phyloP scores from a whole-genome alignment of 2,888 invertebrate genomes.

The Oscheius onirici region DNA sequence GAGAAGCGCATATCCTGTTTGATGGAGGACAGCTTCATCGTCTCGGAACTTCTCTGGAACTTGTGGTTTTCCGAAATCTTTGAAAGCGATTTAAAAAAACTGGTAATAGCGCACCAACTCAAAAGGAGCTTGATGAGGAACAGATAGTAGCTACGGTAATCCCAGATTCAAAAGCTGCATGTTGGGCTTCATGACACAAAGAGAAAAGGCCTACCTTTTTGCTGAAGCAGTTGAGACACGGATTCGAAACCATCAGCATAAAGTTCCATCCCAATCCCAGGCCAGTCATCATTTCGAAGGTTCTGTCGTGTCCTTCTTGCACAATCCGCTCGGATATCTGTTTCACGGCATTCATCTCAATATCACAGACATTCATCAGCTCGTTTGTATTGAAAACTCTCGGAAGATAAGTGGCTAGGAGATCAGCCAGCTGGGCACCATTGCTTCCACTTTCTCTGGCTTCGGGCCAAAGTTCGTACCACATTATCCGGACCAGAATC shows the following conservation, averaged over 20 bases:
- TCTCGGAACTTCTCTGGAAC: constrained; percentile 35
- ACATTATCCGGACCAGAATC: constrained; percentile 82
- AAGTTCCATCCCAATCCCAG: constrained; percentile 49
- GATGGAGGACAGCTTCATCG: constrained; percentile 52
- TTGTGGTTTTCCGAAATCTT: too few relatives aligned
- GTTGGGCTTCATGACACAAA: not conserved
- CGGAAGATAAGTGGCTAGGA: constrained; percentile 91
- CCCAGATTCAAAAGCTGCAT: not conserved
- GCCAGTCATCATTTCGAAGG: constrained; percentile 39
- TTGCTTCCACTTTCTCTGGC: constrained; percentile 90
- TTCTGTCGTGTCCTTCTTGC: constrained; percentile 37
- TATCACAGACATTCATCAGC: constrained; percentile 37
- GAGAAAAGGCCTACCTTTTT: constrained; percentile 21
- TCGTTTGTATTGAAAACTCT: constrained; percentile 76
- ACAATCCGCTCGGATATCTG: constrained; percentile 32
- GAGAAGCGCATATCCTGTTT: constrained; percentile 91
- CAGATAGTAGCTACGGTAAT: too few relatives aligned
- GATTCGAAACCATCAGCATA: constrained; percentile 82
- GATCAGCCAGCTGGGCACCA: constrained; percentile 94
- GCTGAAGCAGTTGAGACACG: constrained; percentile 87
- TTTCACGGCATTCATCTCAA: constrained; percentile 39
- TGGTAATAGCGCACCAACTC: too few relatives aligned
- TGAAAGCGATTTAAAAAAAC: not conserved
- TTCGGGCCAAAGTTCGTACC: constrained; percentile 85
- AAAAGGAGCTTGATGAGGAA: too few relatives aligned